Evolutionary conservation across 1,140 invertebrate genomes (phyloP).

Genomic region (Schmidtea mediterranea): DNA sequence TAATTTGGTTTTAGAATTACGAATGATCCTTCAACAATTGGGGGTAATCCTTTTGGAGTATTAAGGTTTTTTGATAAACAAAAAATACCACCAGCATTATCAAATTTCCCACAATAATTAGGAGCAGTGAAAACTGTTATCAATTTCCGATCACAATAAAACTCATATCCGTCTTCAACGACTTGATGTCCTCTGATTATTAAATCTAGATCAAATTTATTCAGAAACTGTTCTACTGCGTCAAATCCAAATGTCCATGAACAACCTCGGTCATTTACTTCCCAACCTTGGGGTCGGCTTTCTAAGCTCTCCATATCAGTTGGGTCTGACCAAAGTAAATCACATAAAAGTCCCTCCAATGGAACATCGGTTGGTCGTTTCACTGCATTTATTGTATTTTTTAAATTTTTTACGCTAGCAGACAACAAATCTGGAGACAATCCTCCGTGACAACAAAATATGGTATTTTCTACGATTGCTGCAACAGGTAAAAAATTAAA

Average conservation of each 20-base stretch:
- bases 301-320: too few species aligned
- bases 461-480: slow-evolving; percentile 58
- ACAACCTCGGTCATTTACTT: slow-evolving; percentile 29
- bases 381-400: neutral
- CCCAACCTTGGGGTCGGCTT: slow-evolving; percentile 11
- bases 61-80: slow-evolving; percentile 24
- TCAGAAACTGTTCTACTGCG: slow-evolving; percentile 46
- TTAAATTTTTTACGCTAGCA: neutral
- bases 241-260: slow-evolving; percentile 32
- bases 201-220: slow-evolving; percentile 71
- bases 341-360: neutral
- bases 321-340: slow-evolving; percentile 1
- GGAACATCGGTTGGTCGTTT: neutral
- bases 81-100: slow-evolving; percentile 53
- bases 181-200: slow-evolving; percentile 87
- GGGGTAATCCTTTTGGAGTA: too few species aligned
- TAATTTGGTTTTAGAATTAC: too few species aligned
- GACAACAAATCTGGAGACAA: slow-evolving; percentile 34
- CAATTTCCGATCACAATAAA: slow-evolving; percentile 18
- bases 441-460: slow-evolving; percentile 97
- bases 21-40: too few species aligned
- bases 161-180: slow-evolving; percentile 23
- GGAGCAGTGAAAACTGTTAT: slow-evolving; percentile 25
- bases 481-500: slow-evolving; percentile 96
- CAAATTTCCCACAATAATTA: slow-evolving; percentile 65